Evolutionary conservation across 2,888 invertebrate species (phyloP).

Genomic region (Brachylomia viminalis): DNA sequence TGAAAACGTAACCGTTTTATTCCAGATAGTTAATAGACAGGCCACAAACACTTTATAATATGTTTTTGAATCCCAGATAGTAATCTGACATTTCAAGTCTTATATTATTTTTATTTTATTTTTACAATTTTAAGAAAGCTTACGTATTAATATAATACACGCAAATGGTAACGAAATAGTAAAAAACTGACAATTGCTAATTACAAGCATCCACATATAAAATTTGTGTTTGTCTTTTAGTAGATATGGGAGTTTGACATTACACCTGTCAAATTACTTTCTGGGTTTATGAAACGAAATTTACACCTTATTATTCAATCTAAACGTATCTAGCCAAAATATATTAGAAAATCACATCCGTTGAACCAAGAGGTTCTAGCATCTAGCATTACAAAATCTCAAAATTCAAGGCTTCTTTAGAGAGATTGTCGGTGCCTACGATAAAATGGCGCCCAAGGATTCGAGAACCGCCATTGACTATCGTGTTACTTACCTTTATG

Average conservation of each 20-base stretch:
- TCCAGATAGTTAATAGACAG: neutral
- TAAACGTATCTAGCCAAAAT: neutral
- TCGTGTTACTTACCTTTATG: slow-evolving; percentile 13
- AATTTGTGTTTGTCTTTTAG: too few species aligned
- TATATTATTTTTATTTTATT: too few species aligned
- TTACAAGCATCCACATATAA: too few species aligned
- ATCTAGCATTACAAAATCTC: slow-evolving; percentile 45
- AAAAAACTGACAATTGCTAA: too few species aligned
- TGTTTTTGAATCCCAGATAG: too few species aligned
- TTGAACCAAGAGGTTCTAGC: slow-evolving; percentile 30
- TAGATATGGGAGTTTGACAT: too few species aligned
- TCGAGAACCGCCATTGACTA: slow-evolving; percentile 28
- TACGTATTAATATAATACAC: too few species aligned
- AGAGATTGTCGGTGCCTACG: slow-evolving; percentile 52
- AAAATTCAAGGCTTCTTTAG: slow-evolving; percentile 51
- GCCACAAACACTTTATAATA: neutral
- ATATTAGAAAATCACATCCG: slow-evolving; percentile 13
- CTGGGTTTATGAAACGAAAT: too few species aligned
- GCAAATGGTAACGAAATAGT: too few species aligned
- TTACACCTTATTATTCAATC: neutral
- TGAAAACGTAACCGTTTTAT: neutral
- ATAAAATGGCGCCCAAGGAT: slow-evolving; percentile 58
- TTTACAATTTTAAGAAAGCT: too few species aligned
- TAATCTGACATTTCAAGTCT: too few species aligned
- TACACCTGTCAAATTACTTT: too few species aligned